Percentiles rank a stretch among this genome's conserved stretches.
phyloP scores from a whole-genome alignment of 2,797 vertebrate species.

The Heteromormyrus szaboi region DNA sequence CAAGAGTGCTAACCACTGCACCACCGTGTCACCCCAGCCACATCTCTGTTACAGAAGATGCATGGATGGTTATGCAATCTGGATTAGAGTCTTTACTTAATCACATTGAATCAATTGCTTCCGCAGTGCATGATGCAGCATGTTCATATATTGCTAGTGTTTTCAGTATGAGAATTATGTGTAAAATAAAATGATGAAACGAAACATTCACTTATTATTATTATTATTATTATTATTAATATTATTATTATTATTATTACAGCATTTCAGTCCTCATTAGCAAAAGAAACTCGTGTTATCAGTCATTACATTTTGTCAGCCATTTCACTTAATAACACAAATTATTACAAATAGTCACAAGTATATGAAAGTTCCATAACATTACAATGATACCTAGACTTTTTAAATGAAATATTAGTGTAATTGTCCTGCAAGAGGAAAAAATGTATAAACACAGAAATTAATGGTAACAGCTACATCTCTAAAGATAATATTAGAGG shows the following conservation, averaged over 20 bases:
- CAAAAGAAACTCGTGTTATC: neutral
- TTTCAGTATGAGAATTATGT: neutral
- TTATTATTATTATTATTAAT: neutral
- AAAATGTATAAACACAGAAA: neutral
- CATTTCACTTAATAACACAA: neutral
- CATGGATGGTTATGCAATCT: neutral
- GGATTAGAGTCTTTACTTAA: neutral
- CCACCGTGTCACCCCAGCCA: too few species aligned
- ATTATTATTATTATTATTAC: neutral
- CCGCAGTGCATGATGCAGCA: neutral
- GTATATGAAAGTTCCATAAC: neutral
- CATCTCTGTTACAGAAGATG: too few species aligned
- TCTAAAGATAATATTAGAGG: neutral
- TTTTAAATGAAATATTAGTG: neutral
- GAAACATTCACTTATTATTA: neutral
- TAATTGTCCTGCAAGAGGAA: neutral
- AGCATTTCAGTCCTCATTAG: neutral
- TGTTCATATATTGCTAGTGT: neutral
- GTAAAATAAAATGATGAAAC: neutral
- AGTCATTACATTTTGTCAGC: neutral
- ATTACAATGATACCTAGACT: neutral
- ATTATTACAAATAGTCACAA: neutral
- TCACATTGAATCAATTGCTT: neutral
- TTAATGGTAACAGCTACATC: neutral
- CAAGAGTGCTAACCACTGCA: too few species aligned